Evolutionary conservation across 2,888 invertebrate species (phyloP), one percentile per base, ranked within the genome.

Genomic region (Cotesia congregata): DNA sequence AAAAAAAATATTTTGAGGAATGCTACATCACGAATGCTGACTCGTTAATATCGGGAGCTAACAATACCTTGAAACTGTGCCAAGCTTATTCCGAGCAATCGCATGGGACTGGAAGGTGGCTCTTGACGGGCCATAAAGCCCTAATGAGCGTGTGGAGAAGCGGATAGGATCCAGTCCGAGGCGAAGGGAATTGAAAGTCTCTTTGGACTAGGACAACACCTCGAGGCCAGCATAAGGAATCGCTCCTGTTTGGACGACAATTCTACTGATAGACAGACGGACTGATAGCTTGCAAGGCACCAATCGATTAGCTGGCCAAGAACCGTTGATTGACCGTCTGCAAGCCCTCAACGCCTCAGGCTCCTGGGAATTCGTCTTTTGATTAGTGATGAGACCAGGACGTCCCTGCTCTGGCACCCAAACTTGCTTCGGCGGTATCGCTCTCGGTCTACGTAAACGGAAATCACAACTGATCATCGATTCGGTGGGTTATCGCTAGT

Each of bases 301-400:
- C 7, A n/a, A 67, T 73, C 39, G 67, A 70, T 70, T 39, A n/a
- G 30, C 50, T 38, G 30, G 67, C 67, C 73, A 65, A 30, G 73
- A 67, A 50, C 50, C 59, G 50, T 73, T 59, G 73, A 59, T 59
- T 20, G 67, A 73, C 15, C 50, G 12, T n/a, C 65, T 61, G 38
- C n/a, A 15, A 71, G 30, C 72, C 64, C 4, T 30, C 62, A 72
- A 30, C 38, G 17, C 17, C 12, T 20, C 1, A n/a, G 67, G 70
- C 70, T 50, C 20, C 12, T 30, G 65, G 41, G 40, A 15, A 40
- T 68, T 38, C 67, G 67, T 70, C 70, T 60, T 30, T 40, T 72
- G 72, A 64, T 64, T 72, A 62, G 30, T 64, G 72, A 72, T 20
- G 40, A 41, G 40, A 68, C 38, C 3, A 30, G 30, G 30, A 30